A percentile compares a stretch with the other conserved stretches of the same genome.
Conservation (phyloP, 1,140 invertebrate genomes). For the Pseudoatta argentina region DNA sequence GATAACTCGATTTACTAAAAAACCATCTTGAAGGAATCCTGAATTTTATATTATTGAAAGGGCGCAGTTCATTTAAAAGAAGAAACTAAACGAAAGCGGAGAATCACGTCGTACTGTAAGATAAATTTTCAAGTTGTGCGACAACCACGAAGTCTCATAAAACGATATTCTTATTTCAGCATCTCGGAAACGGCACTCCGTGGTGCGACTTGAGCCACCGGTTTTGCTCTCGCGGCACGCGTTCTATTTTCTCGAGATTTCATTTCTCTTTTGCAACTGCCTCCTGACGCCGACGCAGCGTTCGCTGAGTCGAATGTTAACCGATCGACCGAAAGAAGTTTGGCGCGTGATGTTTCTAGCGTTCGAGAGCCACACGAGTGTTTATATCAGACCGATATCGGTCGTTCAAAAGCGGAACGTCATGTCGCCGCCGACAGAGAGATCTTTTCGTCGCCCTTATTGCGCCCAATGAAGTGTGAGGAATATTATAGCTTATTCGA, state of each 20-base stretch:
- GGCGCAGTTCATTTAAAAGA: neutral
- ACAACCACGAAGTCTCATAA: constrained; percentile 1
- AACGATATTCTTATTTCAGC: constrained; percentile 54
- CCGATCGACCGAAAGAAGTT: constrained; percentile 23
- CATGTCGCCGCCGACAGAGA: neutral
- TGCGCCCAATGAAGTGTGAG: constrained; percentile 46
- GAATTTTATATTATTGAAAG: no score
- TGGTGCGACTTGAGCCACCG: constrained; percentile 60
- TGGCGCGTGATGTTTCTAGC: constrained; percentile 40
- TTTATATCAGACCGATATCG: constrained; percentile 23
- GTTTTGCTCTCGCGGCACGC: constrained; percentile 62
- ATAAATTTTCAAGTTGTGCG: constrained; percentile 17
- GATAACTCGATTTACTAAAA: no score
- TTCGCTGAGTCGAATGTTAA: constrained; percentile 18
- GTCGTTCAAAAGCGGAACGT: neutral
- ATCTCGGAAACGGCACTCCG: neutral
- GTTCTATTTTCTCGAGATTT: constrained; percentile 72
- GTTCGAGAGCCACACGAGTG: constrained; percentile 24
- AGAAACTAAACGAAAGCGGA: constrained; percentile 26
- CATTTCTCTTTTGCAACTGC: constrained; percentile 49
- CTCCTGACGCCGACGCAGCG: neutral
- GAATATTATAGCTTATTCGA: constrained; percentile 50
- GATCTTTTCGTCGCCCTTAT: constrained; percentile 2
- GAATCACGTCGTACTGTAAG: neutral
- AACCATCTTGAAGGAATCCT: no score